A percentile compares a stretch with the other conserved stretches of the same genome.
Evolutionary conservation across 2,888 invertebrate genomes (phyloP).

Genomic region (Eledone cirrhosa): DNA sequence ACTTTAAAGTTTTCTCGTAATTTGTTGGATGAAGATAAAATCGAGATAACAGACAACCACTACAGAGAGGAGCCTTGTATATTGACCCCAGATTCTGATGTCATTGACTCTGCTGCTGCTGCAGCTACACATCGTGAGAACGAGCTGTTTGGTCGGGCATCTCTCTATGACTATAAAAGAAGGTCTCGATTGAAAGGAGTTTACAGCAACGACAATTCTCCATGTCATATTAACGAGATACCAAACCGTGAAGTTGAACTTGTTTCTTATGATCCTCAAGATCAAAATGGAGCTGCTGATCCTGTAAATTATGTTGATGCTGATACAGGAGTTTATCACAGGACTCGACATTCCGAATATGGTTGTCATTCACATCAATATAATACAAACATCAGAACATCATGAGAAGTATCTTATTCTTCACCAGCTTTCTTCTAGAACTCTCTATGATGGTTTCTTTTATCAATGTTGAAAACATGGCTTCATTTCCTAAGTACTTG

Average conservation of each 20-base stretch:
- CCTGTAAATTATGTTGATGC: neutral
- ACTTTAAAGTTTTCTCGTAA: slow-evolving; percentile 58
- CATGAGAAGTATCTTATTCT: neutral
- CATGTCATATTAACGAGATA: slow-evolving; percentile 1
- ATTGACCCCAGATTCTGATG: slow-evolving; percentile 42
- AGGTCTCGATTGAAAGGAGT: slow-evolving; percentile 43
- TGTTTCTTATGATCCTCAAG: neutral
- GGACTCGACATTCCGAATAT: slow-evolving; percentile 7
- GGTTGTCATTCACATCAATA: slow-evolving; percentile 19
- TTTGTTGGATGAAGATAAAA: slow-evolving; percentile 54
- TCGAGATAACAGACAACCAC: slow-evolving; percentile 52
- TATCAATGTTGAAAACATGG: too few relatives aligned
- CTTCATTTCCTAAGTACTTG: too few relatives aligned
- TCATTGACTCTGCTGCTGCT: slow-evolving; percentile 31
- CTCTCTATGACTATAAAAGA: slow-evolving; percentile 32
- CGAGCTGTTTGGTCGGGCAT: slow-evolving; percentile 33
- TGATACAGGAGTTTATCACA: neutral
- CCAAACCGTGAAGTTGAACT: slow-evolving; percentile 15
- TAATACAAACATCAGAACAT: neutral
- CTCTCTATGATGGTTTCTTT: neutral
- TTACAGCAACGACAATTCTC: slow-evolving; percentile 57
- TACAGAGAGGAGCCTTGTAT: slow-evolving; percentile 45
- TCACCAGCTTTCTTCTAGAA: neutral
- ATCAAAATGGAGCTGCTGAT: slow-evolving; percentile 9
- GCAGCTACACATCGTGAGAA: slow-evolving; percentile 27